Evolutionary conservation across 2,797 vertebrate species (phyloP), one percentile per base, ranked within the genome.

Genomic region (Tympanoctomys barrerae): DNA sequence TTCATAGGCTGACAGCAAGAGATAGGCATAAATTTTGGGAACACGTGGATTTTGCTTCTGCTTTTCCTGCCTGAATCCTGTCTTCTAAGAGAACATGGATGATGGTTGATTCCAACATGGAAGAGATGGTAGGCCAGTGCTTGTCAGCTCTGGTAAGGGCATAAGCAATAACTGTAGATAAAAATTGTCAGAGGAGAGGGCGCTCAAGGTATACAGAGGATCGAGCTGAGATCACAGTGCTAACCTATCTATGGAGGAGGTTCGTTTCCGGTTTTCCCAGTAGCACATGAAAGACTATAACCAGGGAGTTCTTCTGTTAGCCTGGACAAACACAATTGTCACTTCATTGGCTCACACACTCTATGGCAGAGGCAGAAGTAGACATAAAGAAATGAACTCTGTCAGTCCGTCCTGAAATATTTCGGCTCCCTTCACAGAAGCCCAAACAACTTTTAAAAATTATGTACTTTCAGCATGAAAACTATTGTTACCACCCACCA

Each of bases 401-500:
- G 39, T 46, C 2, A 18, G 61, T 36, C 21, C 36, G 80, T 57
- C 52, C 80, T 87, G 61, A 24, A 87, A 33, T n/a, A 75, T 73
- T 79, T 91, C 64, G 71, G 12, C 57, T 75, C 28, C 49, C 94
- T 94, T 42, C 42, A 49, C 87, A 21, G 84, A 31, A 85, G 26
- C 36, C 11, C 62, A 93, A 94, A 83, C 77, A 85, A 70, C 19
- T 81, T 84, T 85, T 16, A 10, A 77, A 70, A 28, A 64, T 28
- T n/a, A 70, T 57, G 59, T 22, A 78, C 92, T 95, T 97, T 94
- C n/a, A 90, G 46, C 39, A 71, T 19, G 52, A 91, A 95, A 92
- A 54, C 14, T 85, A 26, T 57, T 89, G 64, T 68, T 77, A n/a
- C 86, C 57, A n/a, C 31, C 33, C 26, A 92, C 80, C 28, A 21